Percentiles rank a stretch among this genome's conserved stretches.
Conservation (phyloP, 2,113 vertebrate species). For the Neolamprologus sp. region DNA sequence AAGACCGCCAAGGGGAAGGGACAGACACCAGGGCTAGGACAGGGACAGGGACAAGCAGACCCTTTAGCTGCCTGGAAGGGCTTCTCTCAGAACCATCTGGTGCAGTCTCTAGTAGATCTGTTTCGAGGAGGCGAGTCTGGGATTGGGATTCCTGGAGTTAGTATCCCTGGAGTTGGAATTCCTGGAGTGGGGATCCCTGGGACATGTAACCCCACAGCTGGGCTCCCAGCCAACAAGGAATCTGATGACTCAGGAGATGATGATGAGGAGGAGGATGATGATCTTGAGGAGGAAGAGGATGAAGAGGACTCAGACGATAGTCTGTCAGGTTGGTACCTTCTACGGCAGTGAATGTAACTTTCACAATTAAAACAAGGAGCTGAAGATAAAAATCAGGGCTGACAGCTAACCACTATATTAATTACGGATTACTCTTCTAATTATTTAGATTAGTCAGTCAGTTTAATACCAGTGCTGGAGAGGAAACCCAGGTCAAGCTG, state of each 20-base stretch:
- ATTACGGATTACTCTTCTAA: background rate
- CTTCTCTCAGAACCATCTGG: constrained; percentile 79
- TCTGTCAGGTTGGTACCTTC: constrained; percentile 81
- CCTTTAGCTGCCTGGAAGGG: constrained; percentile 73
- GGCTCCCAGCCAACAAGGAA: constrained; percentile 89
- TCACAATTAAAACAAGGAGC: background rate
- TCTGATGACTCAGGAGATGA: constrained; percentile 95
- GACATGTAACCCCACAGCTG: constrained; percentile 59
- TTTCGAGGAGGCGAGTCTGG: constrained; percentile 85
- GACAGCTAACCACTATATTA: background rate
- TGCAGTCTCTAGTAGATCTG: constrained; percentile 85
- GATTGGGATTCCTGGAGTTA: constrained; percentile 61
- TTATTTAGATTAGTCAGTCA: background rate
- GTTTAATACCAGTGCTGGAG: background rate
- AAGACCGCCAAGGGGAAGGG: constrained; percentile 74
- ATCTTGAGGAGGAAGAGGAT: constrained; percentile 86
- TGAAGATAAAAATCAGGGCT: background rate
- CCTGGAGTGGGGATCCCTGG: constrained; percentile 60
- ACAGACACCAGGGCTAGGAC: constrained; percentile 25
- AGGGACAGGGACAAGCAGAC: constrained; percentile 44
- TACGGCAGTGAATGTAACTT: background rate
- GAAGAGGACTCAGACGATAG: constrained; percentile 93
- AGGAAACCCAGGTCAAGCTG: background rate
- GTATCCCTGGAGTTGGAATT: constrained; percentile 64
- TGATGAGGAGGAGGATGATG: constrained; percentile 90